Percentiles rank a stretch among this genome's conserved stretches.
Conservation (phyloP, 2,113 vertebrate genomes). For the Pelmatolapia mariae region DNA sequence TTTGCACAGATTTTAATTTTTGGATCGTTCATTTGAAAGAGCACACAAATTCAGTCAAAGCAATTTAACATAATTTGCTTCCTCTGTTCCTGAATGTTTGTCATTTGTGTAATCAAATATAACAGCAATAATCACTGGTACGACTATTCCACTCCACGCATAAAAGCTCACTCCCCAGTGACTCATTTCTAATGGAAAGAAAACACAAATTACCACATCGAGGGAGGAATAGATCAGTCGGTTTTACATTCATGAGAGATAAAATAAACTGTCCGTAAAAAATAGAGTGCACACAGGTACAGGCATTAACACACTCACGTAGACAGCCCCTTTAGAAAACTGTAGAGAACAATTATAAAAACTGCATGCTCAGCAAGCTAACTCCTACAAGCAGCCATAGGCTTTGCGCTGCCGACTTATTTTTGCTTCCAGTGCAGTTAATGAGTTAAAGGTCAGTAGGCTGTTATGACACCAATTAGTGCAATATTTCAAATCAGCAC, state of each 20-base stretch:
- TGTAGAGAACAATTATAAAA: slow-evolving; percentile 28
- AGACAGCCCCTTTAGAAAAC: background rate
- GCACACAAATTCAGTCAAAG: slow-evolving; percentile 3
- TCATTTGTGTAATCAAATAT: slow-evolving; percentile 50
- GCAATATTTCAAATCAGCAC: slow-evolving; percentile 45
- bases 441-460: slow-evolving; percentile 60
- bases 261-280: background rate
- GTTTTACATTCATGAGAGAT: slow-evolving; percentile 21
- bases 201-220: slow-evolving; percentile 11
- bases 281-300: background rate
- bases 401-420: slow-evolving; percentile 7
- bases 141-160: background rate
- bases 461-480: slow-evolving; percentile 61
- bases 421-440: slow-evolving; percentile 43
- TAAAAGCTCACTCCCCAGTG: slow-evolving; percentile 24
- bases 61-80: slow-evolving; percentile 33
- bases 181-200: slow-evolving; percentile 33
- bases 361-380: slow-evolving; percentile 37
- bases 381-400: background rate
- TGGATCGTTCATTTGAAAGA: slow-evolving; percentile 21
- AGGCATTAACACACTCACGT: background rate
- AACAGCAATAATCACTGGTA: slow-evolving; percentile 25
- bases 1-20: slow-evolving; percentile 19
- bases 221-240: background rate
- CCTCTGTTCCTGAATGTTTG: slow-evolving; percentile 23